Percentiles rank a stretch among this genome's conserved stretches.
Evolutionary conservation across 2,888 invertebrate genomes (phyloP).

Genomic region (Coelinius sp.): DNA sequence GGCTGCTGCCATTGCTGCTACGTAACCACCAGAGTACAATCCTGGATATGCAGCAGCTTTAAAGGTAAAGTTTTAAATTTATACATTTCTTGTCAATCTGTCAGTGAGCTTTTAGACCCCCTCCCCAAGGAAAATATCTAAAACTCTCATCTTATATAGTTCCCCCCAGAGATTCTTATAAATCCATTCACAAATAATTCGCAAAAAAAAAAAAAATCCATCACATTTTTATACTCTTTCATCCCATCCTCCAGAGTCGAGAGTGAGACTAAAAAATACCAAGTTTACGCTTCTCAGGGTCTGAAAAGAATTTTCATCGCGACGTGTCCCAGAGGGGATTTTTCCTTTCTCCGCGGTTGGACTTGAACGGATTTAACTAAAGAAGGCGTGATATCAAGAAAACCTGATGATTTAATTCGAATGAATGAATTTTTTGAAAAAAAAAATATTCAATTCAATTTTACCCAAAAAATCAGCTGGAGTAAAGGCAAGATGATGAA

Average conservation of each 20-base stretch:
- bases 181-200: slow-evolving; percentile 38
- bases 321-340: slow-evolving; percentile 47
- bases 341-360: slow-evolving; percentile 29
- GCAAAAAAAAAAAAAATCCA: slow-evolving; percentile 29
- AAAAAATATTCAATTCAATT: slow-evolving; percentile 53
- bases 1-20: slow-evolving; percentile 84
- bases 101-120: slow-evolving; percentile 42
- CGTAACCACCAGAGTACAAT: slow-evolving; percentile 79
- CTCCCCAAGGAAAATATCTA: neutral
- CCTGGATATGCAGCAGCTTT: slow-evolving; percentile 80
- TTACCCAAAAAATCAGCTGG: slow-evolving; percentile 86
- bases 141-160: slow-evolving; percentile 27
- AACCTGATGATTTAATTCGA: neutral
- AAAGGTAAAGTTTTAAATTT: too few relatives aligned
- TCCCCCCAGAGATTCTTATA: slow-evolving; percentile 46
- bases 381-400: neutral
- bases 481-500: slow-evolving; percentile 69
- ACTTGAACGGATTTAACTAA: slow-evolving; percentile 25
- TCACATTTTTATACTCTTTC: slow-evolving; percentile 41
- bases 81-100: slow-evolving; percentile 44
- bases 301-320: slow-evolving; percentile 43
- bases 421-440: too few relatives aligned
- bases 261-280: slow-evolving; percentile 43
- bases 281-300: slow-evolving; percentile 46
- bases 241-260: slow-evolving; percentile 2